Evolutionary conservation across 2,113 vertebrate species (phyloP).

Genomic region (Fukomys damarensis): DNA sequence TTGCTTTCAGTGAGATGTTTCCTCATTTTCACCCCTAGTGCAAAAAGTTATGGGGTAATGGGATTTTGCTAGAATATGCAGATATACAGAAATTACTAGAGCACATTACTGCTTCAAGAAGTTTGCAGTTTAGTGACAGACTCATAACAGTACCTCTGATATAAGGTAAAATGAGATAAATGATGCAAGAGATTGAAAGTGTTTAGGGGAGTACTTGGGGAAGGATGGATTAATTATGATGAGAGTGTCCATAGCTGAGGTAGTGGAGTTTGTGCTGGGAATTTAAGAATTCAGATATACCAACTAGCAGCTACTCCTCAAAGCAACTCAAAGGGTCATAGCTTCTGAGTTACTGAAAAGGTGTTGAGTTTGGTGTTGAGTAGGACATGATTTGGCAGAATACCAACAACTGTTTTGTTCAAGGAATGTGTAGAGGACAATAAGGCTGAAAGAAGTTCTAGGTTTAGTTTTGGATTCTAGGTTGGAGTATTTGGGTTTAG

Average conservation of each 20-base stretch:
- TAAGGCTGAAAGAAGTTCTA: neutral
- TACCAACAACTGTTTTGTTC: too few relatives aligned
- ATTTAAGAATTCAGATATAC: neutral
- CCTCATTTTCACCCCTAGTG: slow-evolving; percentile 1
- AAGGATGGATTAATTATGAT: neutral
- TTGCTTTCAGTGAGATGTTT: neutral
- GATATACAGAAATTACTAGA: neutral
- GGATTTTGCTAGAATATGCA: slow-evolving; percentile 15
- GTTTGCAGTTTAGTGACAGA: neutral
- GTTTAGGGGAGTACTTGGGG: neutral
- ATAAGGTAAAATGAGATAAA: neutral
- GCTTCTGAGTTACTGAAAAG: neutral
- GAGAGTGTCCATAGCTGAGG: neutral
- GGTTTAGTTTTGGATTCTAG: neutral
- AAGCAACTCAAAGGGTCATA: neutral
- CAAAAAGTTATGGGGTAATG: too few relatives aligned
- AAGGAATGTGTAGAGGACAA: neutral
- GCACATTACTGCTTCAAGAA: neutral
- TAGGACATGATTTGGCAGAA: neutral
- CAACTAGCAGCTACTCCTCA: neutral
- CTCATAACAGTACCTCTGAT: neutral
- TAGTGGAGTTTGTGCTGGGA: neutral
- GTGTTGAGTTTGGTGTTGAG: neutral
- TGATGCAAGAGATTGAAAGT: neutral
- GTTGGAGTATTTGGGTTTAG: neutral